Percentiles rank a stretch among this genome's conserved stretches.
These are phyloP conservation scores for Pedetes capensis DNA, from an alignment of 2,113 vertebrate genomes.

Conservation along the genomic window DNA sequence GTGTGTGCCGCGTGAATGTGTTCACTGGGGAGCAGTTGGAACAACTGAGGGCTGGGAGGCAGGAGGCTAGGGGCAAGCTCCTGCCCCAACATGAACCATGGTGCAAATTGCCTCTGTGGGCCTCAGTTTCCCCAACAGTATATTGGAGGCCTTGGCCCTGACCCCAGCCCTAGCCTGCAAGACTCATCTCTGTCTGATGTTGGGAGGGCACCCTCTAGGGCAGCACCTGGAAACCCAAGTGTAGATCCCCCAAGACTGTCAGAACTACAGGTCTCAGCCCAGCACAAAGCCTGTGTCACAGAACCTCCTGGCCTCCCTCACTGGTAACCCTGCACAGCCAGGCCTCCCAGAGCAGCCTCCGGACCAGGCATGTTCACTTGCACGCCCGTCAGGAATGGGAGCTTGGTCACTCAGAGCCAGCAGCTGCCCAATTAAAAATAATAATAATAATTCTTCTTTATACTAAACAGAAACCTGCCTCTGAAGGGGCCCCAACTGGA, in stretches of 20 bases:
- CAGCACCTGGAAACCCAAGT: background rate
- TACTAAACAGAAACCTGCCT: background rate
- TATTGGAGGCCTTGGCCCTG: background rate
- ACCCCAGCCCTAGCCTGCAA: background rate
- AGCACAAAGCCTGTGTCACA: too few species aligned
- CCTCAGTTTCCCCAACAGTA: background rate
- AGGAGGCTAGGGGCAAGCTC: background rate
- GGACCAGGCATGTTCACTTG: rapidly evolving
- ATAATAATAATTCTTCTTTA: background rate
- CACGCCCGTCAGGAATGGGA: background rate
- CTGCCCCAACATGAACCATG: background rate
- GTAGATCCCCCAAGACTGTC: background rate
- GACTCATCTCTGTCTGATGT: background rate
- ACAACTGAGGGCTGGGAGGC: background rate
- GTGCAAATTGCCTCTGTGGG: rapidly evolving
- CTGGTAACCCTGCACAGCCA: background rate
- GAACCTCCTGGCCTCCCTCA: background rate
- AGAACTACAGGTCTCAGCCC: rapidly evolving
- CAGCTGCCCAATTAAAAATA: background rate
- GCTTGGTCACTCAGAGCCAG: background rate
- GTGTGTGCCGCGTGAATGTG: rapidly evolving
- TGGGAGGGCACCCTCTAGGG: background rate
- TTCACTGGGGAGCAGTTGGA: background rate
- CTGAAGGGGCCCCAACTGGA: background rate
- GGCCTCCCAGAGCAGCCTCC: background rate